phyloP scores from a whole-genome alignment of 2,888 invertebrate genomes.

The Drosophila bunnanda region DNA sequence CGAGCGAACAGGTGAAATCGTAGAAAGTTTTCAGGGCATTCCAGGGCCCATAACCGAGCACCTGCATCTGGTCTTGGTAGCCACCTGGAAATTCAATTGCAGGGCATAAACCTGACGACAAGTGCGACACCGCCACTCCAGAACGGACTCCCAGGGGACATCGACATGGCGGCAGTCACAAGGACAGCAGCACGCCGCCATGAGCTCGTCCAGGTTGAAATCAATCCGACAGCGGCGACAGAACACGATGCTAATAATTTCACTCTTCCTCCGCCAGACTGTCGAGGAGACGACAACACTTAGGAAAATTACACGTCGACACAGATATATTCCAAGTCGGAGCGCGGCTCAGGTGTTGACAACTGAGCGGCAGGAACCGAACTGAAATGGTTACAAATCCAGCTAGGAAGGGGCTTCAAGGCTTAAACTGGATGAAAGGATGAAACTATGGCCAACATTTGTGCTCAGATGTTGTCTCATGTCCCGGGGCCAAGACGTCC shows the following conservation, averaged over 20 bases:
- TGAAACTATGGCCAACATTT: slow-evolving; percentile 29
- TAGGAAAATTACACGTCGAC: slow-evolving; percentile 65
- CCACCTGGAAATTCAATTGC: slow-evolving; percentile 84
- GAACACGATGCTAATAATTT: slow-evolving; percentile 79
- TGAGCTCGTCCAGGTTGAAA: slow-evolving; percentile 75
- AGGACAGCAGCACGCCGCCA: slow-evolving; percentile 81
- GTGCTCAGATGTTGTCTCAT: slow-evolving; percentile 29
- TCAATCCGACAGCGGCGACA: slow-evolving; percentile 84
- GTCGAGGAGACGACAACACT: slow-evolving; percentile 53
- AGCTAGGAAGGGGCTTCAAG: neutral
- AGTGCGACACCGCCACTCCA: slow-evolving; percentile 83
- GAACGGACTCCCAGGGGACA: slow-evolving; percentile 64
- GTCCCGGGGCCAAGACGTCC: slow-evolving; percentile 32
- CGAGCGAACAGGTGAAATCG: slow-evolving; percentile 12
- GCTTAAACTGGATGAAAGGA: slow-evolving; percentile 1
- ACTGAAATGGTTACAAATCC: slow-evolving; percentile 43
- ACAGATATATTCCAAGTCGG: slow-evolving; percentile 3
- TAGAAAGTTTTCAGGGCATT: neutral
- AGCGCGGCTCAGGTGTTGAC: slow-evolving; percentile 66
- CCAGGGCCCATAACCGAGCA: slow-evolving; percentile 1
- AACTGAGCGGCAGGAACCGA: slow-evolving; percentile 47
- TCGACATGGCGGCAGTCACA: slow-evolving; percentile 70
- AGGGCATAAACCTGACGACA: slow-evolving; percentile 83
- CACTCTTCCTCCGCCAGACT: neutral
- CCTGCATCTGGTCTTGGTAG: slow-evolving; percentile 26